phyloP scores from a whole-genome alignment of 2,797 vertebrate genomes.

The Malacoraja senta region DNA sequence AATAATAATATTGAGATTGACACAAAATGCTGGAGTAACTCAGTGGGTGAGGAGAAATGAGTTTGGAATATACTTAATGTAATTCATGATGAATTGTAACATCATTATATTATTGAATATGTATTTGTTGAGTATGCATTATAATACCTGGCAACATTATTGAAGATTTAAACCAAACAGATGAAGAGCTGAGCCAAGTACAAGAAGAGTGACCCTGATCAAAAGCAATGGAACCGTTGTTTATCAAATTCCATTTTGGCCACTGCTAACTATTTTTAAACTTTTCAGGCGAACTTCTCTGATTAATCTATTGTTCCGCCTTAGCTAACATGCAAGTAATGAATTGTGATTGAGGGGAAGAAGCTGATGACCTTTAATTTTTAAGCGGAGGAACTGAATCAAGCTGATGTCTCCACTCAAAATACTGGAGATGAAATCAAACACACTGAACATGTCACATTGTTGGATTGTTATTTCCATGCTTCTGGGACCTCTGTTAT shows the following conservation, averaged over 20 bases:
- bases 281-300: constrained; percentile 8
- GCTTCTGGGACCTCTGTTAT: neutral
- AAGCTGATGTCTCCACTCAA: neutral
- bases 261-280: neutral
- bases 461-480: neutral
- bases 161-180: neutral
- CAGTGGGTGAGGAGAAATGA: neutral
- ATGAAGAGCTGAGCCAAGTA: neutral
- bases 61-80: neutral
- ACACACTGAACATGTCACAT: neutral
- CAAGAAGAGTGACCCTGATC: neutral
- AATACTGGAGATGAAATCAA: neutral
- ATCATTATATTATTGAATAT: neutral
- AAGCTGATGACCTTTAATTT: neutral
- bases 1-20: neutral
- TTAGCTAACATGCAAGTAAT: neutral
- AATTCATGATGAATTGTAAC: neutral
- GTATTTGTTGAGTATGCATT: too few species aligned
- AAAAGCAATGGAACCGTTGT: neutral
- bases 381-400: neutral
- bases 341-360: neutral
- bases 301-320: neutral
- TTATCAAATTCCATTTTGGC: neutral
- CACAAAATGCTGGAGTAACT: too few species aligned
- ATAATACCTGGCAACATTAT: neutral